Percentiles rank a stretch among this genome's conserved stretches.
Evolutionary conservation across 2,888 invertebrate species (phyloP).

Genomic region (Thereva unica): DNA sequence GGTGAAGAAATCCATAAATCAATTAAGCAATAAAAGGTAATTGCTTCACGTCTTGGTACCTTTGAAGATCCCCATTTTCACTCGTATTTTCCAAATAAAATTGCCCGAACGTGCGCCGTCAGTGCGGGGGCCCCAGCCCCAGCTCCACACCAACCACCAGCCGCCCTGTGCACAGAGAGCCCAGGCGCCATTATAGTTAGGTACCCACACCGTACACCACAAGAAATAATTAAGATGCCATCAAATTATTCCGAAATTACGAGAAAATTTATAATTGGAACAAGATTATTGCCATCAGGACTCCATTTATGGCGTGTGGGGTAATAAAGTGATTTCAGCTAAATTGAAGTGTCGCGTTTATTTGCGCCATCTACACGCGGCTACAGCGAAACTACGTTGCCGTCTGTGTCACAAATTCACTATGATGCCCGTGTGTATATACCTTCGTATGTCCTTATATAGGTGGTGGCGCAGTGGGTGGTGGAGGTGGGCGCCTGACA

Average conservation of each 20-base stretch:
- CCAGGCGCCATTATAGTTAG: conserved; percentile 10
- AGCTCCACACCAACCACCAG: too few relatives aligned
- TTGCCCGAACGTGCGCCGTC: conserved; percentile 11
- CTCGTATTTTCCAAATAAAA: conserved; percentile 9
- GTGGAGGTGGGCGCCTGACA: too few relatives aligned
- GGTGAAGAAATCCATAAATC: conserved; percentile 26
- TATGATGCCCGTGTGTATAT: too few relatives aligned
- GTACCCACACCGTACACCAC: conserved; percentile 18
- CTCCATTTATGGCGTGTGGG: conserved; percentile 11
- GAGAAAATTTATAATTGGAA: conserved; percentile 28
- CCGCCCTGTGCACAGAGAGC: not conserved
- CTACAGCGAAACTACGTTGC: not conserved
- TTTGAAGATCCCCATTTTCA: conserved; percentile 17
- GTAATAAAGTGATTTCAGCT: conserved; percentile 15
- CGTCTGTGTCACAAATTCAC: too few relatives aligned
- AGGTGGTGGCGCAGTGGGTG: too few relatives aligned
- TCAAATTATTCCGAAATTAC: conserved; percentile 25
- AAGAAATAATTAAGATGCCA: conserved; percentile 32
- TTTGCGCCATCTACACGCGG: not conserved
- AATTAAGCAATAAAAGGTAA: conserved; percentile 31
- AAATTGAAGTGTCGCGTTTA: conserved; percentile 13
- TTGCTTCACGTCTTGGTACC: conserved; percentile 19
- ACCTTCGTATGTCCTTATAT: too few relatives aligned
- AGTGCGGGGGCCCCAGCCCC: too few relatives aligned
- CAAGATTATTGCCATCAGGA: conserved; percentile 22